Evolutionary conservation across 1,140 invertebrate genomes (phyloP).

Genomic region (Pseudomyrmex flavicornis): DNA sequence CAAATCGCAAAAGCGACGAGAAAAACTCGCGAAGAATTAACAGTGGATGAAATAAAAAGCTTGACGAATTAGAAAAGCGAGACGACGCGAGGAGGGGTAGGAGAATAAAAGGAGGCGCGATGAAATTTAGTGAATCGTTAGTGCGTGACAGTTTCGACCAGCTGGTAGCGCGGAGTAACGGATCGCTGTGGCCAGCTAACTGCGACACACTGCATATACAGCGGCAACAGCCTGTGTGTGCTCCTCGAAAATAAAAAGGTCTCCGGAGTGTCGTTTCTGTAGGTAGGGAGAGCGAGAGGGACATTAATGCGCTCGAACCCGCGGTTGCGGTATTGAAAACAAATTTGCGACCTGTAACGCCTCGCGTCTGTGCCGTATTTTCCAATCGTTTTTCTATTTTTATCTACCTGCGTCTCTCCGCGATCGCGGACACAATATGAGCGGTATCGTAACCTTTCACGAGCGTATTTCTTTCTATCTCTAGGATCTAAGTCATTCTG

Average conservation of each 20-base stretch:
- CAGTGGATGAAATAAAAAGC: conserved; percentile 63
- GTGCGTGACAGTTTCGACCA: conserved; percentile 73
- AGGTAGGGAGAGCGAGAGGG: neutral
- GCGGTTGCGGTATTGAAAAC: conserved; percentile 56
- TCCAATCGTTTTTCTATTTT: conserved; percentile 29
- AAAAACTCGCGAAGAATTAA: conserved; percentile 60
- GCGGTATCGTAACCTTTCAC: conserved; percentile 31
- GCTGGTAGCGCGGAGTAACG: conserved; percentile 71
- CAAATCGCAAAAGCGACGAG: conserved; percentile 21
- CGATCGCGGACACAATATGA: neutral
- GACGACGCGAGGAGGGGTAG: neutral
- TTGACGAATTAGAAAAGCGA: conserved; percentile 66
- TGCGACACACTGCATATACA: conserved; percentile 22
- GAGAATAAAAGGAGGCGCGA: conserved; percentile 39
- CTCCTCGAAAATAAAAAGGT: conserved; percentile 42
- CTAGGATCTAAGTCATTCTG: neutral
- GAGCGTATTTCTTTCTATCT: neutral
- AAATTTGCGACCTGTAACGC: conserved; percentile 45
- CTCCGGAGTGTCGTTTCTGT: conserved; percentile 22
- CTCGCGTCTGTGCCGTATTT: conserved; percentile 29
- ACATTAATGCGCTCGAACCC: conserved; percentile 43
- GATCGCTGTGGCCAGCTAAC: conserved; percentile 65
- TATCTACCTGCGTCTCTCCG: conserved; percentile 24
- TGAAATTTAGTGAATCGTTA: conserved; percentile 78
- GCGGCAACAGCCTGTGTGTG: conserved; percentile 8